Conservation (phyloP, 2,113 vertebrate genomes). For the Chloroceryle aenea region DNA sequence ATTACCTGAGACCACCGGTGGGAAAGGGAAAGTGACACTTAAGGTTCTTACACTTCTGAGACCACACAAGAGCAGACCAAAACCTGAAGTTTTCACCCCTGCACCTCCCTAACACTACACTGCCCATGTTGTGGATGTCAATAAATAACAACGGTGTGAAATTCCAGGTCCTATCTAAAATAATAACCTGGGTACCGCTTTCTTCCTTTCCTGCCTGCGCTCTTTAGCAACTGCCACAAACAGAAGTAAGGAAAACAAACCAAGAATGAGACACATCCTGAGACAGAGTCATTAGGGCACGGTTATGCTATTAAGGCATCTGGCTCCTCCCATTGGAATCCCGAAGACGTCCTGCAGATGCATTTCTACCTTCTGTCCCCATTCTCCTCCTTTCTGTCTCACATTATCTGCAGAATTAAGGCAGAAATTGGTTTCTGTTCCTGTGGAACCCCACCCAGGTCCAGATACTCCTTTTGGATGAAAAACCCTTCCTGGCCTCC, state of each 20-base stretch:
- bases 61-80: neutral
- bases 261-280: neutral
- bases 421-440: constrained; percentile 30
- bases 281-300: neutral
- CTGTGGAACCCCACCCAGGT: constrained; percentile 47
- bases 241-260: constrained; percentile 9
- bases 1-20: neutral
- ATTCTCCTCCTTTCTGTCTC: neutral
- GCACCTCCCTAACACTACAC: neutral
- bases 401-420: neutral
- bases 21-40: neutral
- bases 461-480: constrained; percentile 59
- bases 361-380: neutral
- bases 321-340: neutral
- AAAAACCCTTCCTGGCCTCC: constrained; percentile 53
- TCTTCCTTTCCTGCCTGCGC: neutral
- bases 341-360: rapidly evolving
- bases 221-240: neutral
- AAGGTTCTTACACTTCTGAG: neutral
- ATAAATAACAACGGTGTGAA: neutral
- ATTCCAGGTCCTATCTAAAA: neutral
- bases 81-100: neutral
- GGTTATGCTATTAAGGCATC: neutral
- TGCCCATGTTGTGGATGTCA: neutral
- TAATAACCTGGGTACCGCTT: neutral